Evolutionary conservation across 2,888 invertebrate genomes (phyloP).

Genomic region (Julus scanicus): DNA sequence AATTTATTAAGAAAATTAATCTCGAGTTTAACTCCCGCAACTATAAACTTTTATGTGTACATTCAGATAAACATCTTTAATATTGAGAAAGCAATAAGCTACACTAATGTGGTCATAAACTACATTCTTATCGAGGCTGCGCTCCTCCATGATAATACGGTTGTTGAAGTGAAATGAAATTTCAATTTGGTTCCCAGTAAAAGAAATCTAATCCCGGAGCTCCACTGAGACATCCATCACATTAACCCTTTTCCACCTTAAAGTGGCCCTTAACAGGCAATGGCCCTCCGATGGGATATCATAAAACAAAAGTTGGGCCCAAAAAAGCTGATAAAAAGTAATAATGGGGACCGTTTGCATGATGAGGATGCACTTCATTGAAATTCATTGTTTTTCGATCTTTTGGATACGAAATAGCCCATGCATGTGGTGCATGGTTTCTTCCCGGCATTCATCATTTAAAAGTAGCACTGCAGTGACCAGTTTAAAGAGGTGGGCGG

Average conservation of each 20-base stretch:
- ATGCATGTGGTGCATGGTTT: not conserved
- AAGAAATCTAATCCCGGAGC: constrained; percentile 22
- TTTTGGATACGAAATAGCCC: not conserved
- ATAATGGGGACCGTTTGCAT: constrained; percentile 15
- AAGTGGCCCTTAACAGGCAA: constrained; percentile 7
- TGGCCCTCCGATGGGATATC: constrained; percentile 13
- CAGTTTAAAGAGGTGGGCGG: not conserved
- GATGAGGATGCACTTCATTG: constrained; percentile 11
- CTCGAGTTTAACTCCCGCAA: constrained; percentile 33
- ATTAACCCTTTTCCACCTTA: constrained; percentile 33
- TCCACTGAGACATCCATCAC: constrained; percentile 9
- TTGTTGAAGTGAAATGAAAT: constrained; percentile 10
- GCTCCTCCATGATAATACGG: constrained; percentile 27
- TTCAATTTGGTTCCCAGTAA: constrained; percentile 33
- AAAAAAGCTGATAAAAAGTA: not conserved
- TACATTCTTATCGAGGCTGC: constrained; percentile 33
- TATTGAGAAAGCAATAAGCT: constrained; percentile 33
- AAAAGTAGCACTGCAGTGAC: not conserved
- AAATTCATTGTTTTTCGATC: constrained; percentile 33
- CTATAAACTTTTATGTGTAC: constrained; percentile 33
- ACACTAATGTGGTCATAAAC: constrained; percentile 33
- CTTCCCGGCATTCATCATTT: constrained; percentile 25
- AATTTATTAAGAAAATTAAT: constrained; percentile 33
- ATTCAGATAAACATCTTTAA: constrained; percentile 33
- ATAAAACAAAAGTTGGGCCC: constrained; percentile 9